A percentile compares a stretch with the other conserved stretches of the same genome.
Conservation (phyloP, 2,797 vertebrate genomes). For the Bradypodion pumilum region DNA sequence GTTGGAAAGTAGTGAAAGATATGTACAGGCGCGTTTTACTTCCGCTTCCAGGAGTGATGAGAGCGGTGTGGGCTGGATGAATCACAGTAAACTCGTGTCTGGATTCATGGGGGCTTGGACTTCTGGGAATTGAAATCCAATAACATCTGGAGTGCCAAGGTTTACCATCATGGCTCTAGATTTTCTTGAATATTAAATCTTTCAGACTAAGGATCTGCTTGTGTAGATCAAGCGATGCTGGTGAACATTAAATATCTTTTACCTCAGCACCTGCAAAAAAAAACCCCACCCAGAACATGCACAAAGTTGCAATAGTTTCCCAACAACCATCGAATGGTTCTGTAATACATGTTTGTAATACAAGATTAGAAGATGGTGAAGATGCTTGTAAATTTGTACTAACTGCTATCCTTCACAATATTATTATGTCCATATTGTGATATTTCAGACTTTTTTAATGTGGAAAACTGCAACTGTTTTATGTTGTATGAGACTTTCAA, state of each 20-base stretch:
- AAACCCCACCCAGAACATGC: not conserved
- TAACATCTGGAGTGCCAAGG: too few species aligned
- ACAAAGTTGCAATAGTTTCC: constrained; percentile 16
- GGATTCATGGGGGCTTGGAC: too few species aligned
- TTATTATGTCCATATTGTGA: constrained; percentile 31
- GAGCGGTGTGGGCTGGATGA: too few species aligned
- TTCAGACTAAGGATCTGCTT: constrained; percentile 2
- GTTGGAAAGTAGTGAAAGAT: too few species aligned
- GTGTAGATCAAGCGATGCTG: constrained; percentile 16
- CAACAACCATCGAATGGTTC: constrained; percentile 23
- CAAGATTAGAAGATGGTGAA: not conserved
- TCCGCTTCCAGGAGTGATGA: too few species aligned
- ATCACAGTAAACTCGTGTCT: too few species aligned
- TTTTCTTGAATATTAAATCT: not conserved
- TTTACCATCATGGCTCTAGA: too few species aligned
- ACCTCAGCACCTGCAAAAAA: constrained; percentile 1
- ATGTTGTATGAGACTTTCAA: constrained; percentile 47
- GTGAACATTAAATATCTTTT: constrained; percentile 24
- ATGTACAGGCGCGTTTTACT: too few species aligned
- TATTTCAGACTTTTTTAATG: constrained; percentile 42
- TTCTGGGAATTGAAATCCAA: too few species aligned
- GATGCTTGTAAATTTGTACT: constrained; percentile 38
- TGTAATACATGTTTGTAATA: constrained; percentile 12
- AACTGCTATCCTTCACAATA: constrained; percentile 41
- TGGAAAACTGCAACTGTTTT: constrained; percentile 36